Base-by-base conservation (phyloP, 2,113 vertebrate species). In the Taxidea taxus region DNA sequence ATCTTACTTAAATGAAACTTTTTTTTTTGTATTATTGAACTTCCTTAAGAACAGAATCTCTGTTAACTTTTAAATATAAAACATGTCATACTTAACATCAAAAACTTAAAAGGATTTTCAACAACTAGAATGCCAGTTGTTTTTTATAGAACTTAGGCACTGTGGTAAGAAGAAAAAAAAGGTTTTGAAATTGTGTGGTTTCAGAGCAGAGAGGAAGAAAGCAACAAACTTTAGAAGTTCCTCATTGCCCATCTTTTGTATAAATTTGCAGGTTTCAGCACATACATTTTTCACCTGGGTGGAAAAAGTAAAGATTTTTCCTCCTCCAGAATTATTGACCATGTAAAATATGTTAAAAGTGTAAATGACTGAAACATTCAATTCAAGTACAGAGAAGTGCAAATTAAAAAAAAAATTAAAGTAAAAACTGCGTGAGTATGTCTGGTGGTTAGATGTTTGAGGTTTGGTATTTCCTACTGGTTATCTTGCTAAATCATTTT, bases 381-480 rank as follows among this genome's bases (percentile, higher is more conserved):
- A 56, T 42, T 42, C 37, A 60, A 86, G 3, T 68, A 64, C 18
- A 78, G 7, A 64, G 2, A 87, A 66, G 7, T 62, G 9, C 20
- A 66, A 39, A 86, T 25, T 25, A 86, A n/a, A 34, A 3, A 39
- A 37, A 74, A 82, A 77, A 62, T 70, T 91, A n/a, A 89, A 86
- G 14, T 34, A 77, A 86, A 25, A 78, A 72, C 31, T 25, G 6
- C 7, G 47, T 60, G 11, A 91, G 5, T 27, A 16, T n/a, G 23
- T 72, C 51, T 49, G 81, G 27, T 75, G 37, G 23, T 81, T 95
- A 93, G 15, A 78, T 83, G 86, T 94, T 90, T 90, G n/a, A 91
- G 44, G 44, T 58, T 25, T 82, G 27, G 0, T 70, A 25, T 72
- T 66, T 68, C 39, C 8, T 74, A 31, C 3, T 58, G 13, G 16